Evolutionary conservation across 2,888 invertebrate genomes (phyloP), one percentile per base, ranked within the genome.

Genomic region (Melipona beecheii): DNA sequence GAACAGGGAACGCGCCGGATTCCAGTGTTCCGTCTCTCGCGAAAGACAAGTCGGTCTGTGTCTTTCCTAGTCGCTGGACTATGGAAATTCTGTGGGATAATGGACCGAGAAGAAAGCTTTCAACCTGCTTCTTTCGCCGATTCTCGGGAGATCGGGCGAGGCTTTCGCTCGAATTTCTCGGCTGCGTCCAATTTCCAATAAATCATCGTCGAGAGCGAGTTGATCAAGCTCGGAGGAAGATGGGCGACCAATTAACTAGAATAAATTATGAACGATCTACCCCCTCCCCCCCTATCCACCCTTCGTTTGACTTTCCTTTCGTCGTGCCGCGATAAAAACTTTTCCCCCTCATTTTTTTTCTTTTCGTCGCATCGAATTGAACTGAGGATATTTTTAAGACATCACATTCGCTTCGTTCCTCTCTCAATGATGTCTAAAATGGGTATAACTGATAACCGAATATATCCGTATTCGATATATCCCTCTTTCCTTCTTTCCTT

Each of bases 181-280:
- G 36, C 49, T 17, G 31, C n/a, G 11, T 31, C 43, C 50, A 13
- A 56, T 13, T 56, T 36, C 21, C n/a, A 64, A 52, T 81, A 80
- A 84, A 73, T 85, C 60, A 52, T 75, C 60, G 49, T 24, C 31
- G 78, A 56, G 68, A 31, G 72, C 24, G 24, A 62, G 77, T 81
- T 73, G 77, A 84, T 79, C 43, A 58, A 74, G n/a, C 54, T 58
- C 54, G 68, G 60, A n/a, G 54, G 13, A 4, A 19, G 64, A 81
- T 81, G 71, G 74, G 50, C 36, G 49, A 82, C 75, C 79, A 73
- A 85, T 87, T 85, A 84, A 84, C 54, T 56, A 78, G 81, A 65
- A 73, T 77, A 75, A 71, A 84, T 83, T 81, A 75, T n/a, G 43
- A 66, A 31, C n/a, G 49, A 13, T 27, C 36, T 15, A 72, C n/a